phyloP scores from a whole-genome alignment of 2,113 vertebrate genomes.

The Uropsilus gracilis region DNA sequence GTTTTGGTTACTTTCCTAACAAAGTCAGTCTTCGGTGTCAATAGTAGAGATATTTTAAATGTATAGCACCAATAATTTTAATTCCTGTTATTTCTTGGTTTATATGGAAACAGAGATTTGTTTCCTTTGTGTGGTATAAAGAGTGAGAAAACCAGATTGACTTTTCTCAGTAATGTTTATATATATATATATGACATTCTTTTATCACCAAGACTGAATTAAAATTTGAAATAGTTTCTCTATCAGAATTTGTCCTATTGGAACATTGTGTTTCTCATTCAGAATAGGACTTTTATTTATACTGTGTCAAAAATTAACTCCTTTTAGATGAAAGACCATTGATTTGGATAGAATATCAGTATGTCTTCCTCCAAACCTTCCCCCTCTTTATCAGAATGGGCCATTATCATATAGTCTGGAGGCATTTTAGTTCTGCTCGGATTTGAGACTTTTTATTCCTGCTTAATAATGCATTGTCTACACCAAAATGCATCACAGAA shows the following conservation, averaged over 20 bases:
- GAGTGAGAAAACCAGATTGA: not conserved
- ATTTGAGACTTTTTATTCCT: conserved; percentile 15
- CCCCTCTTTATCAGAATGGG: conserved; percentile 18
- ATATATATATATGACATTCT: not conserved
- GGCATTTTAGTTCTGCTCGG: not conserved
- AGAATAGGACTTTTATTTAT: conserved; percentile 44
- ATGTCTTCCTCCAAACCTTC: not conserved
- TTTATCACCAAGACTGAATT: not conserved
- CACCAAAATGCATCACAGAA: not conserved
- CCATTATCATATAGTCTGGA: not conserved
- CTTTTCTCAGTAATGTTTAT: not conserved
- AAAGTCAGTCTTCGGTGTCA: not conserved
- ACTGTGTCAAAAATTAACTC: not conserved
- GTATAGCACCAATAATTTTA: not conserved
- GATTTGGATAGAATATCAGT: not conserved
- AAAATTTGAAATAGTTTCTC: conserved; percentile 23
- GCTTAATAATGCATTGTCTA: not conserved
- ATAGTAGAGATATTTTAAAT: not conserved
- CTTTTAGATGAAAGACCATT: conserved; percentile 9
- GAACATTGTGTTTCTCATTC: conserved; percentile 18
- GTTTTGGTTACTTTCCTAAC: conserved; percentile 41
- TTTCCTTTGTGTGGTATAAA: conserved; percentile 31
- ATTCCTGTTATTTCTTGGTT: conserved; percentile 36
- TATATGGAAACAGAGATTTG: not conserved
- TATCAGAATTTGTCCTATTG: conserved; percentile 18